phyloP scores from a whole-genome alignment of 2,797 vertebrate species.

The Alcedo atthis region DNA sequence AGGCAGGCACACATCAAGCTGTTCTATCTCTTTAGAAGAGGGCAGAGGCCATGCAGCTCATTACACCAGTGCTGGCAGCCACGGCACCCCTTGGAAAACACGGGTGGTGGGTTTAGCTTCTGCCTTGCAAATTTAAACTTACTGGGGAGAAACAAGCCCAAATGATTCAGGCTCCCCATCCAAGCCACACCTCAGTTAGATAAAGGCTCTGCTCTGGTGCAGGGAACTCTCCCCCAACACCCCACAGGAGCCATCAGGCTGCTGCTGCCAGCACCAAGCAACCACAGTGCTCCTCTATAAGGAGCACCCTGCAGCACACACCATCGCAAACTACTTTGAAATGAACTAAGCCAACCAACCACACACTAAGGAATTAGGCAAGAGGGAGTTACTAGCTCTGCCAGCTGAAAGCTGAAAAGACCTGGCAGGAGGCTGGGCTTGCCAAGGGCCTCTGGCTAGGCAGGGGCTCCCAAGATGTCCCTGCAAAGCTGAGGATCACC shows the following conservation, averaged over 20 bases:
- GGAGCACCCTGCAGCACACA: conserved; percentile 30
- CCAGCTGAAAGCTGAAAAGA: background rate
- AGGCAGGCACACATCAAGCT: background rate
- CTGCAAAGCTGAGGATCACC: background rate
- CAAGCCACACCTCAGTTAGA: fast-evolving
- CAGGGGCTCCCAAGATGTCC: background rate
- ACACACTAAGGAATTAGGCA: background rate
- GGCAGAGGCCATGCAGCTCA: background rate
- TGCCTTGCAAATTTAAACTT: background rate
- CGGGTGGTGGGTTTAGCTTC: background rate
- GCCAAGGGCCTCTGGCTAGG: background rate
- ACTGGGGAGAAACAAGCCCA: background rate
- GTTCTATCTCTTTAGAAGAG: background rate
- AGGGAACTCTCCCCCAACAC: background rate
- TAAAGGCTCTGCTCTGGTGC: background rate
- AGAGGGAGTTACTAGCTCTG: background rate
- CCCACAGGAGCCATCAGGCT: background rate
- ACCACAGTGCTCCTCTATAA: background rate
- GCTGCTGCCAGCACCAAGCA: background rate
- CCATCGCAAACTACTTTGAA: background rate
- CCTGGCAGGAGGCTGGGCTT: background rate
- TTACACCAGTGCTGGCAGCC: background rate
- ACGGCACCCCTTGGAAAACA: background rate
- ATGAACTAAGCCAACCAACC: background rate
- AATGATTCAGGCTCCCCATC: background rate